Evolutionary conservation across 2,888 invertebrate genomes (phyloP).

Genomic region (Mimachlamys varia): DNA sequence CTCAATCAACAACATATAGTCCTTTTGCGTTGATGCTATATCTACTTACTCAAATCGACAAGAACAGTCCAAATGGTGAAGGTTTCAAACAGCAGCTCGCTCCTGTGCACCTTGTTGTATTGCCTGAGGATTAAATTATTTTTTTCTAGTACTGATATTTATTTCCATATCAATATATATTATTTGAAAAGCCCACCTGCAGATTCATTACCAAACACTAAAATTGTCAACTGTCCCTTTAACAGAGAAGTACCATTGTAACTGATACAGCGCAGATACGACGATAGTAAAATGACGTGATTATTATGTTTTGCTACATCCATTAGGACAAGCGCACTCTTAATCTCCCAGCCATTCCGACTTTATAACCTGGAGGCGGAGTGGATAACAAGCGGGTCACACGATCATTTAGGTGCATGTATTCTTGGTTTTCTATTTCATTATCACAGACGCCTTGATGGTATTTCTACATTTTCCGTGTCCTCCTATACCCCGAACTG

Average conservation of each 20-base stretch:
- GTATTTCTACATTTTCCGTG: background rate
- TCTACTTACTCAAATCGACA: no score
- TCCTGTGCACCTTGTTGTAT: no score
- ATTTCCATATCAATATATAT: no score
- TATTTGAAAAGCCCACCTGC: no score
- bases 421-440: background rate
- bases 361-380: background rate
- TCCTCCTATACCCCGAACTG: no score
- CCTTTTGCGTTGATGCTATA: no score
- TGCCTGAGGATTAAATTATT: no score
- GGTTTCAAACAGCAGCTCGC: no score
- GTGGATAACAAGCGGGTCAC: background rate
- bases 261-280: background rate
- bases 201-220: no score
- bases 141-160: no score
- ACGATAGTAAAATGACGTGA: background rate
- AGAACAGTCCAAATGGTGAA: no score
- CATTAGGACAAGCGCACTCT: background rate
- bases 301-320: background rate
- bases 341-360: background rate
- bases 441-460: background rate
- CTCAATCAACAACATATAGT: no score
- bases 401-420: background rate
- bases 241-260: background rate
- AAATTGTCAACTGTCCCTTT: background rate